Evolutionary conservation across 2,888 invertebrate genomes (phyloP), one percentile per base, ranked within the genome.

Genomic region (Trichopoda pennipes): DNA sequence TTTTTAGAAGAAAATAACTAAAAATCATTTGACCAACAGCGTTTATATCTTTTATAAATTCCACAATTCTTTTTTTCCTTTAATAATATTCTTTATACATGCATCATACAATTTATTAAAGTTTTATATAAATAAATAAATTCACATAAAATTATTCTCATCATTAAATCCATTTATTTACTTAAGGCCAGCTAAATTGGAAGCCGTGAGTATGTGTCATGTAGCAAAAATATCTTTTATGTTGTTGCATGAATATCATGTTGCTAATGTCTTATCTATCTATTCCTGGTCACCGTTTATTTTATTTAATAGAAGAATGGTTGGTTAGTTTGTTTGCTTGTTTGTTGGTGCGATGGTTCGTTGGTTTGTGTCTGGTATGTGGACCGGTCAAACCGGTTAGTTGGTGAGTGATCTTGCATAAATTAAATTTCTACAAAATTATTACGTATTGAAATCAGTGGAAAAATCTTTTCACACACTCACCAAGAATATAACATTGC

Each of bases 381-480:
- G 86, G 88, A 87, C 89, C 87, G 90, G 89, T 90, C 89, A 89
- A 86, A 89, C 89, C 89, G 90, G 89, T 89, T 89, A 47, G 69
- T 61, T 72, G 61, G 70, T 61, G 58, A 64, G 72, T 80, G 80
- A 64, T 78, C 74, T 64, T 83, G 85, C 84, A 86, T 86, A 85
- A 85, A 86, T 86, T 85, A 85, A 66, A 35, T 28, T 38, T 66
- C 38, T 47, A 47, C 17, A 51, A 49, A 61, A 32, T 38, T 47
- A 56, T 61, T 51, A 32, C 21, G 16, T 32, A 44, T 61, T 70
- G 28, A 79, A 61, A 78, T 75, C 73, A 80, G 75, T 82, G 81
- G 53, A 80, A 82, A 83, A 78, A 75, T 81, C 60, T 82, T 79
- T 66, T 74, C 69, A 74, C 73, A 78, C 69, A 75, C 75, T 64